Conservation (phyloP, 2,113 vertebrate species). For the Pedionomus torquatus region DNA sequence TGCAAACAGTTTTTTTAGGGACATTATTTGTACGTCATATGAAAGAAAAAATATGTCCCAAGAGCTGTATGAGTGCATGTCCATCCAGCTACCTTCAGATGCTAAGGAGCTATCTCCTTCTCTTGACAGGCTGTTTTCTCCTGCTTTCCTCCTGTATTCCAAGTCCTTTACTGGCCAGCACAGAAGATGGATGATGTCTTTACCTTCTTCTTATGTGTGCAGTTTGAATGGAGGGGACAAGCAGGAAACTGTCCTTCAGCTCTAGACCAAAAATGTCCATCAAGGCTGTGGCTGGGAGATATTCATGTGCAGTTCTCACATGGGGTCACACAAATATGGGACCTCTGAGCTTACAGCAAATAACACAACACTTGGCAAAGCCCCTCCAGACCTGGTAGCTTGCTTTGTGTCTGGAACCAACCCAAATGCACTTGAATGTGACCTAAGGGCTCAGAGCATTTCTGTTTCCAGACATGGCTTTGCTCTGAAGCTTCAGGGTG, state of each 20-base stretch:
- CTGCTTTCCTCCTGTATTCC: not conserved
- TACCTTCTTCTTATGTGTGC: not conserved
- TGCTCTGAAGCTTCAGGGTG: not conserved
- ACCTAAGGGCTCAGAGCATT: not conserved
- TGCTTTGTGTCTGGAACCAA: not conserved
- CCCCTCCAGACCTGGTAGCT: not conserved
- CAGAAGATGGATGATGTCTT: not conserved
- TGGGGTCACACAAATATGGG: not conserved
- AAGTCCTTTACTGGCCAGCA: not conserved
- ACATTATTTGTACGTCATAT: not conserved
- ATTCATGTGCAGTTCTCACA: not conserved
- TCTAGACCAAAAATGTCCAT: not conserved
- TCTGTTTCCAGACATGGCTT: not conserved
- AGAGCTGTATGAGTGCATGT: not conserved
- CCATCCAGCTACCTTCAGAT: not conserved
- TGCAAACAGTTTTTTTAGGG: not conserved
- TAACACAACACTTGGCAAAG: not conserved
- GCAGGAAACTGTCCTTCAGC: not conserved
- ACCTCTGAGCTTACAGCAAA: not conserved
- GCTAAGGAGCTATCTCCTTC: not conserved
- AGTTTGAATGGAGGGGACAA: not conserved
- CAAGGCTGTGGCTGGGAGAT: not conserved
- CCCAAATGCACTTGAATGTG: not conserved
- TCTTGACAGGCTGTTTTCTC: not conserved
- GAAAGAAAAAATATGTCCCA: not conserved